Evolutionary conservation across 2,888 invertebrate genomes (phyloP), one percentile per base, ranked within the genome.

Genomic region (Ecdyonurus torrentis): DNA sequence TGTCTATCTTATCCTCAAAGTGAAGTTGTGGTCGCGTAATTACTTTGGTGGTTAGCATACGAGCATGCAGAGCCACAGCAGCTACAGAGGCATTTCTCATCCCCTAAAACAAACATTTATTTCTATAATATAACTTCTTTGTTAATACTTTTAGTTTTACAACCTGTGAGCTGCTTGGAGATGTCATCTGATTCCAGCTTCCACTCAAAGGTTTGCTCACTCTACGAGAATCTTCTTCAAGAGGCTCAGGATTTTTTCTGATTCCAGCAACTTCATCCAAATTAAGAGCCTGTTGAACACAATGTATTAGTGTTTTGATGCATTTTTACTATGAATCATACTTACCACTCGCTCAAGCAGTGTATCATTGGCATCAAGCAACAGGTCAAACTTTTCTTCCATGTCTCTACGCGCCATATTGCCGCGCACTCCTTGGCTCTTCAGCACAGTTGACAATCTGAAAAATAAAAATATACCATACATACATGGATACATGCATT

Each of bases 1-100:
- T 97, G 71, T 95, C 91, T 25, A 95, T 82, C 67, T 86, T 83
- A 67, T 89, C 88, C 70, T 86, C 87, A 71, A 96, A 97, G 67
- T 81, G 81, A 20, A 87, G 75, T 74, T 97, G 97, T 0, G 96
- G 95, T 62, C 91, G 80, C 22, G 82, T n/a, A 7, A 22, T 55
- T 18, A 55, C 55, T 20, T 55, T 55, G 37, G 37, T 10, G 15
- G 7, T 37, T 10, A 37, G 37, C 37, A 37, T 5, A 37, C 37
- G 37, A 37, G 37, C 37, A 15, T 37, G 37, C 15, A 10, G 37
- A 5, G 15, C 15, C 15, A 15, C 37, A 37, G 37, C 37, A 37
- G 37, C 37, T 15, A 15, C 5, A 15, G 37, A 15, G 37, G 5
- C 7, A 37, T 10, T 22, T 18, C 10, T 18, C n/a, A 55, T 10